Percentiles rank a stretch among this genome's conserved stretches.
These are phyloP conservation scores for Polypedilum pembai DNA, from an alignment of 1,140 invertebrate genomes.

Conservation along the genomic window DNA sequence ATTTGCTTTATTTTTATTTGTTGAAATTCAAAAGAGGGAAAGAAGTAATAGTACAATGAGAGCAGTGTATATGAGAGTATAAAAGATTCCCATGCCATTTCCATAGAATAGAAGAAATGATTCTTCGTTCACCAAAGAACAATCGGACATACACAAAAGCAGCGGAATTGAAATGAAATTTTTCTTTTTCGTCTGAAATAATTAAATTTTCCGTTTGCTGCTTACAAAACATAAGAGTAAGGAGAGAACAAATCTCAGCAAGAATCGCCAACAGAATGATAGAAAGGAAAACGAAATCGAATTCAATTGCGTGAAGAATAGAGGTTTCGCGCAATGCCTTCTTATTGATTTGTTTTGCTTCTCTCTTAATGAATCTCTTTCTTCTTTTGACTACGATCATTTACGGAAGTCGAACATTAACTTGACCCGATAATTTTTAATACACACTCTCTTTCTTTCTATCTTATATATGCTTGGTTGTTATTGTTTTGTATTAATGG, in stretches of 20 bases:
- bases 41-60: not conserved
- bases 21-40: not conserved
- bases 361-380: not conserved
- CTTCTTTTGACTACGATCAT: not conserved
- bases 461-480: too few species aligned
- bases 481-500: too few species aligned
- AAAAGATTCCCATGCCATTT: slow-evolving; percentile 17
- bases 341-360: not conserved
- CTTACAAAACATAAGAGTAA: not conserved
- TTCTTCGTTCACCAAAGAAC: not conserved
- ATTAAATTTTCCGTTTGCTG: slow-evolving; percentile 11
- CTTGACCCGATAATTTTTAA: slow-evolving; percentile 20
- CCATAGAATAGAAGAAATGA: slow-evolving; percentile 12
- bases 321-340: slow-evolving; percentile 8
- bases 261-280: not conserved
- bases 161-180: slow-evolving; percentile 5
- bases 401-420: slow-evolving; percentile 12
- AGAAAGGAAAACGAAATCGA: slow-evolving; percentile 1
- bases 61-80: not conserved
- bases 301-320: slow-evolving; percentile 2
- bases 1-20: not conserved
- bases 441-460: not conserved
- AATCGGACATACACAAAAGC: not conserved
- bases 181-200: not conserved
- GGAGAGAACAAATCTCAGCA: not conserved